These are phyloP conservation scores for Acanthis flammea DNA, from an alignment of 2,797 vertebrate genomes.

Conservation along the genomic window DNA sequence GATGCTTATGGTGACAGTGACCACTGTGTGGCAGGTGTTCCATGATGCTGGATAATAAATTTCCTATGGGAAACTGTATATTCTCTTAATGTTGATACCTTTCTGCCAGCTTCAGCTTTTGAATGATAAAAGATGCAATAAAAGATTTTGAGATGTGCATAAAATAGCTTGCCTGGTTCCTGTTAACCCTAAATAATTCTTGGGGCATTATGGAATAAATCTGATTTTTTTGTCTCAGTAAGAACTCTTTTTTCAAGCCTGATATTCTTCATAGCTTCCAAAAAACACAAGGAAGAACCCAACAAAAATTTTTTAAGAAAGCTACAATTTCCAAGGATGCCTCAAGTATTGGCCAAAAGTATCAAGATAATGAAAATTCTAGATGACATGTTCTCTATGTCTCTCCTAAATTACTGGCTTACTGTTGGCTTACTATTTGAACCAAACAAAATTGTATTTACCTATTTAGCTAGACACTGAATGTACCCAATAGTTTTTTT, in stretches of 20 bases:
- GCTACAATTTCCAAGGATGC: neutral
- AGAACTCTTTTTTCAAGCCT: neutral
- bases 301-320: neutral
- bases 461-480: neutral
- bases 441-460: neutral
- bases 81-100: constrained; percentile 4
- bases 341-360: neutral
- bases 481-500: neutral
- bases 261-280: neutral
- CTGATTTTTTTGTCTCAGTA: neutral
- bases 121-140: constrained; percentile 60
- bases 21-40: constrained; percentile 16
- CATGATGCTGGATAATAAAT: constrained; percentile 39
- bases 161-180: constrained; percentile 25
- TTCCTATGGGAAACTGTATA: neutral
- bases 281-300: neutral
- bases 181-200: constrained; percentile 12
- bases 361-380: neutral
- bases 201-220: neutral
- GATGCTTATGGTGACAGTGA: constrained; percentile 19
- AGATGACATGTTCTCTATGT: neutral
- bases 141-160: constrained; percentile 36
- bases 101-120: constrained; percentile 41
- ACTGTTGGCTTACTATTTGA: neutral
- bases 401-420: neutral